Evolutionary conservation across 2,113 vertebrate genomes (phyloP).

Genomic region (Spermophilus dauricus): DNA sequence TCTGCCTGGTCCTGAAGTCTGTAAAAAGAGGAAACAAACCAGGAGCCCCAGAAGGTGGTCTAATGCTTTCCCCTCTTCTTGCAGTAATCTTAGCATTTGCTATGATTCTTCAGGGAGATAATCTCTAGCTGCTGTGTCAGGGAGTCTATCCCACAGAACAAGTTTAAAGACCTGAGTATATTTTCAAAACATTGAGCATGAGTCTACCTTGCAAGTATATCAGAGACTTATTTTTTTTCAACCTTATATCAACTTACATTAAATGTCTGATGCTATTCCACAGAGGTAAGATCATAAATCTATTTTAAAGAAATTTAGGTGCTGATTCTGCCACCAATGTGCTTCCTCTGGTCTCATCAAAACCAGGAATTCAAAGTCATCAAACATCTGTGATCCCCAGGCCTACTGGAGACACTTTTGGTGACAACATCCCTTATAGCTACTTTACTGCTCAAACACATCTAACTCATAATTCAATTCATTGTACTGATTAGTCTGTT

Average conservation of each 20-base stretch:
- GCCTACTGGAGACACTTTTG: neutral
- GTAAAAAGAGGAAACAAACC: neutral
- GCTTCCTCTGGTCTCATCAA: neutral
- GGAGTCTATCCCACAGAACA: neutral
- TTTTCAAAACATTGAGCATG: slow-evolving; percentile 22
- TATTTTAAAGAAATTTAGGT: neutral
- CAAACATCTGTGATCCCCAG: neutral
- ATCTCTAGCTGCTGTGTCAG: neutral
- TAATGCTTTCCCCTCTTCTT: neutral
- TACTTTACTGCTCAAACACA: slow-evolving; percentile 12
- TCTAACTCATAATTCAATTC: slow-evolving; percentile 49
- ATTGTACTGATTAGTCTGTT: neutral
- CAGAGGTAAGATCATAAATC: neutral
- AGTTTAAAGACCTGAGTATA: neutral
- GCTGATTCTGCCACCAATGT: neutral
- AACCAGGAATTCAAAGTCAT: slow-evolving; percentile 16
- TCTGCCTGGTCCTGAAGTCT: slow-evolving; percentile 19
- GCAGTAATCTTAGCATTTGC: slow-evolving; percentile 1
- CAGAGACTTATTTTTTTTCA: slow-evolving; percentile 8
- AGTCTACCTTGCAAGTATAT: neutral
- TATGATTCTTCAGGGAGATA: neutral
- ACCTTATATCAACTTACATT: neutral
- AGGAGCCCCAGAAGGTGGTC: neutral
- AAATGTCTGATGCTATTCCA: neutral
- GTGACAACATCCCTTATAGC: neutral